Conservation (phyloP, 2,113 vertebrate species). For the Neodon shergylaensis region DNA sequence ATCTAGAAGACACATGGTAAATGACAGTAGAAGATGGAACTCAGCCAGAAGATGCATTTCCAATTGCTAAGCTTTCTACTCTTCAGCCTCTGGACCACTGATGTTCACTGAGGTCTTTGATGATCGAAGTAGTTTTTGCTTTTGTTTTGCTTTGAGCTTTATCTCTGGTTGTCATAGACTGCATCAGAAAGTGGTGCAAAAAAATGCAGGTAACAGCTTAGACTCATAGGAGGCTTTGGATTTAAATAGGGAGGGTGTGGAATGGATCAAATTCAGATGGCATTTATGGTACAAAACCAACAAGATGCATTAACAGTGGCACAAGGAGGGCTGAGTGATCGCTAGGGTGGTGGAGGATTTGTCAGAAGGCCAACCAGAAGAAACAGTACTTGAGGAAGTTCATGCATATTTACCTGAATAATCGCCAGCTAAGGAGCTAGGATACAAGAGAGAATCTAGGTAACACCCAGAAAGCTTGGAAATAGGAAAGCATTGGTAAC, state of each 20-base stretch:
- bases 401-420: background rate
- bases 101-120: background rate
- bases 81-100: background rate
- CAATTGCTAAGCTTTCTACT: background rate
- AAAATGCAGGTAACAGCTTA: background rate
- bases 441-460: background rate
- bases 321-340: background rate
- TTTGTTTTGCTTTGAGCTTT: conserved; percentile 4
- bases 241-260: background rate
- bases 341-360: background rate
- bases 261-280: background rate
- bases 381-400: background rate
- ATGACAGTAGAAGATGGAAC: background rate
- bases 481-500: accelerated
- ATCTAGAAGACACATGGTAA: background rate
- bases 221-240: background rate
- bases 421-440: background rate
- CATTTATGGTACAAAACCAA: background rate
- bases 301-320: background rate
- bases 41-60: background rate
- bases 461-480: background rate
- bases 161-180: background rate
- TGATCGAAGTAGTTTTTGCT: background rate
- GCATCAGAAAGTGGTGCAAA: background rate
- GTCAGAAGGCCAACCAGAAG: background rate